phyloP scores from a whole-genome alignment of 2,113 vertebrate species.

The Oriolus oriolus region DNA sequence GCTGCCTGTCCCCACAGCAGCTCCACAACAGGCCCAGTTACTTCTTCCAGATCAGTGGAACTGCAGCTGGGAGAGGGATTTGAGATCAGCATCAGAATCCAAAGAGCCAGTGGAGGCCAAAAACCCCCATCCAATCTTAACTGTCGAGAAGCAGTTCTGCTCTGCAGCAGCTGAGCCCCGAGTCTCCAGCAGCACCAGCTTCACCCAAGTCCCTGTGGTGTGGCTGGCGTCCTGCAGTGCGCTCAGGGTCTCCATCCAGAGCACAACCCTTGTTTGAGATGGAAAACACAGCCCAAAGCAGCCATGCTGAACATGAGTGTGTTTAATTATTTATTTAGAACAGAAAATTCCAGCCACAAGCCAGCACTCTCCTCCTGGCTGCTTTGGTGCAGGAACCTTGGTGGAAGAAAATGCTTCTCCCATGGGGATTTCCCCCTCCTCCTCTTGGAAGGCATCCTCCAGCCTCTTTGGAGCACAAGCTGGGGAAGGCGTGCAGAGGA shows the following conservation, averaged over 20 bases:
- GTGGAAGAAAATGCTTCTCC: not conserved
- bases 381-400: not conserved
- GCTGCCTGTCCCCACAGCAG: not conserved
- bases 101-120: not conserved
- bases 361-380: not conserved
- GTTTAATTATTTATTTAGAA: not conserved
- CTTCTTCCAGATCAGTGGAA: not conserved
- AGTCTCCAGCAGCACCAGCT: not conserved
- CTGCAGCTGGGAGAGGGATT: not conserved
- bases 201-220: not conserved
- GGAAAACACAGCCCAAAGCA: not conserved
- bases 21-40: not conserved
- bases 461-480: not conserved
- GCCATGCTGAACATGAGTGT: not conserved
- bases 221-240: not conserved
- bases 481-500: not conserved
- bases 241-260: not conserved
- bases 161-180: not conserved
- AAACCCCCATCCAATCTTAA: accelerated
- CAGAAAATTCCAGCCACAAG: accelerated
- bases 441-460: not conserved
- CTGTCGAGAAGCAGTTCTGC: not conserved
- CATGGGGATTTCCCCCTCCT: not conserved
- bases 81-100: not conserved
- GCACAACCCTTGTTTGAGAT: not conserved